Evolutionary conservation across 1,140 invertebrate genomes (phyloP).

Genomic region (Latrodectus geometricus): DNA sequence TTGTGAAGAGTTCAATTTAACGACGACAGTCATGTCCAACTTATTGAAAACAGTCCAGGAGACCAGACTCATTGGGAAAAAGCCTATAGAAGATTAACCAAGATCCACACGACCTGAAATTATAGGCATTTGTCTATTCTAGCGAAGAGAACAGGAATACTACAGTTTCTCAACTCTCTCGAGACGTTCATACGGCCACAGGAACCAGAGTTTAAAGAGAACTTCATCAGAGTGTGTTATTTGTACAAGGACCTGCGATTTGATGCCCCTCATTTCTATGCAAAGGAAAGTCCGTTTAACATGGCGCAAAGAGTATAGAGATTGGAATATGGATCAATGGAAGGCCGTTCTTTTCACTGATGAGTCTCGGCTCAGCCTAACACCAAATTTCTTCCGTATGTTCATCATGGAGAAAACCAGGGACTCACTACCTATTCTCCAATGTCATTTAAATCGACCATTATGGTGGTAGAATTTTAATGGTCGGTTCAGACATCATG

Average conservation of each 20-base stretch:
- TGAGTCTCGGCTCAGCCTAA: not conserved
- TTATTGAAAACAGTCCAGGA: not conserved
- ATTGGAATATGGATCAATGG: not conserved
- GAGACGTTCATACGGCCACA: not conserved
- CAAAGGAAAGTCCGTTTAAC: not conserved
- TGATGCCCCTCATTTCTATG: not conserved
- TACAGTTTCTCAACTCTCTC: not conserved
- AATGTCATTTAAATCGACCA: not conserved
- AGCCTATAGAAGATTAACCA: not conserved
- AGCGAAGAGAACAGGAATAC: not conserved
- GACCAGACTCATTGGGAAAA: not conserved
- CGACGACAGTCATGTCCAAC: not conserved
- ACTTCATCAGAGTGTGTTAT: not conserved
- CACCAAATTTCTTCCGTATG: not conserved
- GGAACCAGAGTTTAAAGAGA: not conserved
- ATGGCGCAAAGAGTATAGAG: not conserved
- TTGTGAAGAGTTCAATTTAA: not conserved
- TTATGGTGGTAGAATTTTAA: not conserved
- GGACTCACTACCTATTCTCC: not conserved
- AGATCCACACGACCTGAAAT: not conserved
- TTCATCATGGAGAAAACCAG: not conserved
- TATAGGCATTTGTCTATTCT: not conserved
- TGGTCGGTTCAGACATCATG: not conserved
- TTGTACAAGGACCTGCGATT: not conserved
- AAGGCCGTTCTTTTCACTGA: not conserved